A percentile compares a stretch with the other conserved stretches of the same genome.
phyloP scores from a whole-genome alignment of 2,113 vertebrate species.

The Bubo bubo region DNA sequence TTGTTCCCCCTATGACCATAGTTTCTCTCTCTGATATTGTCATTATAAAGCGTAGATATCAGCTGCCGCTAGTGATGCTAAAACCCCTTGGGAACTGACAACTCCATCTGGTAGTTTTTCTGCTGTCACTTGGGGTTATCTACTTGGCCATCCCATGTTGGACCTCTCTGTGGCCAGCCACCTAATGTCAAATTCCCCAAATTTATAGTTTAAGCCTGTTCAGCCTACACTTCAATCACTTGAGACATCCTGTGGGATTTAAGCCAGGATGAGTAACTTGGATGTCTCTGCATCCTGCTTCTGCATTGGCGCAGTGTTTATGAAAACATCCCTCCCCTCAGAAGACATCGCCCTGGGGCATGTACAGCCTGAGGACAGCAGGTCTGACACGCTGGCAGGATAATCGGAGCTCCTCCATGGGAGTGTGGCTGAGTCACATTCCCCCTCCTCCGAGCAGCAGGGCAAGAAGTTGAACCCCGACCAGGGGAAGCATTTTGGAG shows the following conservation, averaged over 20 bases:
- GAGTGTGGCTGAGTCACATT: background rate
- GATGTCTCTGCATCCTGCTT: constrained; percentile 17
- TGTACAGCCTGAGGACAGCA: background rate
- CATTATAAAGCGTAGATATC: background rate
- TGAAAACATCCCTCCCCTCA: background rate
- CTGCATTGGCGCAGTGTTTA: background rate
- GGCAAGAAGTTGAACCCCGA: background rate
- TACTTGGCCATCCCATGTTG: background rate
- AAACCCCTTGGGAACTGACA: background rate
- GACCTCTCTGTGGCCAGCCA: background rate
- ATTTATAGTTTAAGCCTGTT: background rate
- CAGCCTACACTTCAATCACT: background rate
- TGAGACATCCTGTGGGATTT: constrained; percentile 27
- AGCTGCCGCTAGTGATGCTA: background rate
- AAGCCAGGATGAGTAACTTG: constrained; percentile 30
- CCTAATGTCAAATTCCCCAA: background rate
- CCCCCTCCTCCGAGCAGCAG: background rate
- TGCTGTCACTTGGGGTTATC: background rate
- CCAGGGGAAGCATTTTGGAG: background rate
- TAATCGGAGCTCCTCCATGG: background rate
- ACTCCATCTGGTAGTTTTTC: background rate
- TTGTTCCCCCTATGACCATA: background rate
- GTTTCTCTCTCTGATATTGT: background rate
- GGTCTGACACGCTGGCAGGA: background rate
- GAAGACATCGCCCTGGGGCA: background rate